phyloP scores from a whole-genome alignment of 2,888 invertebrate species.

The Elysia crispata region DNA sequence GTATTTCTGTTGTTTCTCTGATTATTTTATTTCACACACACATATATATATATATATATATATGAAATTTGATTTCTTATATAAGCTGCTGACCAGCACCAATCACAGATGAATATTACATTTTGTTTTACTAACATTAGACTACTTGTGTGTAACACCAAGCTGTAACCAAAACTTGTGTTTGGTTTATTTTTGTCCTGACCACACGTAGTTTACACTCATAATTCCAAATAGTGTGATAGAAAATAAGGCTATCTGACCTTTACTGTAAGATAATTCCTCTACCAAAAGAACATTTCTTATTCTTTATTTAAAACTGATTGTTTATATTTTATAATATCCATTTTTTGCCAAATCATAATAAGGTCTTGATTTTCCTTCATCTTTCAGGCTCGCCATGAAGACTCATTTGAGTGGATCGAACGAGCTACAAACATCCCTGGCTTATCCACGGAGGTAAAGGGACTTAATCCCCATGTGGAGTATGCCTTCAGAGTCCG shows the following conservation, averaged over 20 bases:
- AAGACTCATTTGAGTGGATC: constrained; percentile 68
- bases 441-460: constrained; percentile 60
- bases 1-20: too few species aligned
- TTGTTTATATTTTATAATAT: background rate
- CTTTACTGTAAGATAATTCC: background rate
- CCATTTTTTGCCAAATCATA: background rate
- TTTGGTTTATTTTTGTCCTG: too few species aligned
- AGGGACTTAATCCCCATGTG: constrained; percentile 88
- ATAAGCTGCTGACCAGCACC: too few species aligned
- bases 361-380: background rate
- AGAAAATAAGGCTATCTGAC: too few species aligned
- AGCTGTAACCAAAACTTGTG: too few species aligned
- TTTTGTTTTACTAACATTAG: too few species aligned
- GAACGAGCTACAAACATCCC: constrained; percentile 64
- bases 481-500: constrained; percentile 97
- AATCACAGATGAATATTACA: too few species aligned
- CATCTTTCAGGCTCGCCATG: constrained; percentile 46
- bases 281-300: too few species aligned
- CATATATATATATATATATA: too few species aligned
- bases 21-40: too few species aligned
- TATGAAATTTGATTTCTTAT: too few species aligned
- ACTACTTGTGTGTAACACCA: too few species aligned
- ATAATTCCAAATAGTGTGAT: background rate
- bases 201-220: background rate
- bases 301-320: background rate